Conservation (phyloP, 2,113 vertebrate genomes). For the Xenus cinereus region DNA sequence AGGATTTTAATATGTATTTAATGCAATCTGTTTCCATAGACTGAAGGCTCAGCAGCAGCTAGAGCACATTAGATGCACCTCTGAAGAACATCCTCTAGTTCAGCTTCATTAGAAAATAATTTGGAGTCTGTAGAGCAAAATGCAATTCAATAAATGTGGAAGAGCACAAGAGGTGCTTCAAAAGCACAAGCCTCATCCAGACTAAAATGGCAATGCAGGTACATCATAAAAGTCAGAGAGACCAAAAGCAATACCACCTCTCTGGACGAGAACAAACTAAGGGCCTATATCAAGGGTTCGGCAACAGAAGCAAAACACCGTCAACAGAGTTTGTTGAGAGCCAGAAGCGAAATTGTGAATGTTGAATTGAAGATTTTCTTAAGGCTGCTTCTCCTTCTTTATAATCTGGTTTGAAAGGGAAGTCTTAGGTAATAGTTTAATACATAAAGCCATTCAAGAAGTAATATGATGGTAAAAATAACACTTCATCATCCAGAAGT, state of each 20-base stretch:
- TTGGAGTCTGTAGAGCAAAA: neutral
- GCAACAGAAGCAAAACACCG: neutral
- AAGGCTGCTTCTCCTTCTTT: neutral
- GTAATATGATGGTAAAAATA: neutral
- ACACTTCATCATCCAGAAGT: neutral
- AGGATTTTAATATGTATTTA: neutral
- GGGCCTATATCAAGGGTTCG: neutral
- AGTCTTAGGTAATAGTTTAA: neutral
- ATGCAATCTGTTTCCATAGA: neutral
- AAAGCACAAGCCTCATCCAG: neutral
- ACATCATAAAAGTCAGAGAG: neutral
- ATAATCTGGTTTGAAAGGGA: neutral
- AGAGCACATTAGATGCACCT: neutral
- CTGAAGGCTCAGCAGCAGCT: neutral
- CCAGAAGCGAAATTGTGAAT: neutral
- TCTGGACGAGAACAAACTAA: neutral
- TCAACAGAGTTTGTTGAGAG: neutral
- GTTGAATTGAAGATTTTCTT: neutral
- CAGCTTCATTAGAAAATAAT: neutral
- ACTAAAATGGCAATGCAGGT: neutral
- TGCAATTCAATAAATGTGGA: neutral
- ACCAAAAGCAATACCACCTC: neutral
- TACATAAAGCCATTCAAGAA: neutral
- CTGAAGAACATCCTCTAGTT: neutral
- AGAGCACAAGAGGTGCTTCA: neutral